Conservation (phyloP, 2,888 invertebrate genomes). For the Ectropis crepuscularia region DNA sequence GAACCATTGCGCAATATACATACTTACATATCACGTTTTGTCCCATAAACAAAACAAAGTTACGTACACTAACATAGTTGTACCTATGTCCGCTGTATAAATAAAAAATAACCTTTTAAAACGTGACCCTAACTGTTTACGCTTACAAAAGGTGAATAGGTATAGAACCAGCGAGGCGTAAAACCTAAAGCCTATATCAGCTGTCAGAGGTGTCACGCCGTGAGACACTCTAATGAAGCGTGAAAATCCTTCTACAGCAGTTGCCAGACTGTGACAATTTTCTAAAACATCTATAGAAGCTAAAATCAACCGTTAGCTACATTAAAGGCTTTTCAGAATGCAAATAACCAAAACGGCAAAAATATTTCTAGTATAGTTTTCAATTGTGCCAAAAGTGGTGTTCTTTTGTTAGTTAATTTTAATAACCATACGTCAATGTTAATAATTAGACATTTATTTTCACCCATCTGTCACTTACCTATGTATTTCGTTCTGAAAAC, state of each 20-base stretch:
- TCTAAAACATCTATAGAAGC: slow-evolving; percentile 1
- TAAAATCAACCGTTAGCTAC: background rate
- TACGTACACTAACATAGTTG: too few relatives aligned
- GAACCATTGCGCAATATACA: too few relatives aligned
- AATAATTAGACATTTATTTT: too few relatives aligned
- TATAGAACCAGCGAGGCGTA: slow-evolving; percentile 18
- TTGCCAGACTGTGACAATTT: slow-evolving; percentile 21
- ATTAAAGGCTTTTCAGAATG: background rate
- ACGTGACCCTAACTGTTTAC: slow-evolving; percentile 8
- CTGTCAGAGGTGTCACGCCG: slow-evolving; percentile 35
- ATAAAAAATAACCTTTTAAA: background rate
- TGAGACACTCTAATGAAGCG: slow-evolving; percentile 35
- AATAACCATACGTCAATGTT: too few relatives aligned
- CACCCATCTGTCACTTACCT: too few relatives aligned
- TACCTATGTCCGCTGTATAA: background rate
- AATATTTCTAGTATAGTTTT: too few relatives aligned
- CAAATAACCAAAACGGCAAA: too few relatives aligned
- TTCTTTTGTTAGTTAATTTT: too few relatives aligned
- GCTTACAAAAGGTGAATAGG: slow-evolving; percentile 23
- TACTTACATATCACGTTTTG: too few relatives aligned
- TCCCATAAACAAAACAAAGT: too few relatives aligned
- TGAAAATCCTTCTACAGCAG: slow-evolving; percentile 29
- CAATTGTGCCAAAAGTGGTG: too few relatives aligned
- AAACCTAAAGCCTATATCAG: slow-evolving; percentile 33
- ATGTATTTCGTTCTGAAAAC: too few relatives aligned